Conservation (phyloP, 2,888 invertebrate genomes). For the Encarsia formosa region DNA sequence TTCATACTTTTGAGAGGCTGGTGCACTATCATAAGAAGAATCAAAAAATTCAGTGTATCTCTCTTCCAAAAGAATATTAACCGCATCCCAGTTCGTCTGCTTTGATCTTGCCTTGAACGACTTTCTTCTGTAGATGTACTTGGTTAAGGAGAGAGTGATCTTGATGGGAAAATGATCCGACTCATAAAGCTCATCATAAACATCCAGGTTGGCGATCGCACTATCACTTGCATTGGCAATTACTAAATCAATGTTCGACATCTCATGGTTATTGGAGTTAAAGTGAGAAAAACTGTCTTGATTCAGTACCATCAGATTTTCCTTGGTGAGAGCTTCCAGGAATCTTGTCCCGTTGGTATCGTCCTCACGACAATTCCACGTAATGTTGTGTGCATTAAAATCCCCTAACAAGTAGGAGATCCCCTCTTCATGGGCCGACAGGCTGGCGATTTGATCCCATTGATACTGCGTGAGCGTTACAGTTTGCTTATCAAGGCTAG, state of each 20-base stretch:
- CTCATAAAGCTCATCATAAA: slow-evolving; percentile 2
- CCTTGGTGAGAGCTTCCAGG: not conserved
- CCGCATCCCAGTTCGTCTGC: not conserved
- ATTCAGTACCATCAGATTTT: not conserved
- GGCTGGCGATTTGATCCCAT: not conserved
- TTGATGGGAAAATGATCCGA: slow-evolving; percentile 4
- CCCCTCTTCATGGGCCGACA: too few relatives aligned
- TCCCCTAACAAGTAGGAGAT: not conserved
- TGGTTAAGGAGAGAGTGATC: not conserved
- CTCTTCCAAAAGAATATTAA: not conserved
- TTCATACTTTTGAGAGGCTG: not conserved
- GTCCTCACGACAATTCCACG: slow-evolving; percentile 4
- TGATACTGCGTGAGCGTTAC: not conserved
- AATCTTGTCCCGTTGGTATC: slow-evolving; percentile 2
- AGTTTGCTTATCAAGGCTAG: too few relatives aligned
- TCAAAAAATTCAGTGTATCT: not conserved
- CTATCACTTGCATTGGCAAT: not conserved
- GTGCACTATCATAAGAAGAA: not conserved
- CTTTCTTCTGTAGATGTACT: not conserved
- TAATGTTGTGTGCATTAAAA: slow-evolving; percentile 4
- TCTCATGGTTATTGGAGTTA: not conserved
- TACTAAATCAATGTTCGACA: slow-evolving; percentile 1
- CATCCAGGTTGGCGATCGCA: not conserved
- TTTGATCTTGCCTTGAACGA: not conserved
- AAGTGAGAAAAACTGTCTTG: not conserved